phyloP scores from a whole-genome alignment of 2,888 invertebrate genomes.

The Lampropteryx suffumata region DNA sequence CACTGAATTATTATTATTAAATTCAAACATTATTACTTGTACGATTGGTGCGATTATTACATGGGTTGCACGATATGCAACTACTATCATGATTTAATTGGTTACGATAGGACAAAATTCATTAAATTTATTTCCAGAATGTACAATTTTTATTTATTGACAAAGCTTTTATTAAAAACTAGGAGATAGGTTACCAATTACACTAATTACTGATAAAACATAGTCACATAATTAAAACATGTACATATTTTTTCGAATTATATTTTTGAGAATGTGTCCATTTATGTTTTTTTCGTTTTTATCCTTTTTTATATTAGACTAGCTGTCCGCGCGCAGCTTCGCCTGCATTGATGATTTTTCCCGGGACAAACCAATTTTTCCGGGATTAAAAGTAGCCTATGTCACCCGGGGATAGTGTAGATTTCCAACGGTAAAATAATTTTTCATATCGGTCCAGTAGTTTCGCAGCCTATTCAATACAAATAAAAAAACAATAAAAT shows the following conservation, averaged over 20 bases:
- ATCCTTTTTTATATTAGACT: constrained; percentile 16
- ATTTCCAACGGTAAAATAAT: too few relatives aligned
- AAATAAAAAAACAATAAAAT: too few relatives aligned
- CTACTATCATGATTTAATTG: too few relatives aligned
- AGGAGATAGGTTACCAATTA: constrained; percentile 41
- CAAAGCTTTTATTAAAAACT: constrained; percentile 25
- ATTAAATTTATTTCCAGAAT: constrained; percentile 21
- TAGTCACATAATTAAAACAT: constrained; percentile 40
- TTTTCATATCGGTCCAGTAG: too few relatives aligned
- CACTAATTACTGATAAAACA: constrained; percentile 14
- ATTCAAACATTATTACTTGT: constrained; percentile 13
- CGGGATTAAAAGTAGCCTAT: too few relatives aligned
- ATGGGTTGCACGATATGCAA: constrained; percentile 15
- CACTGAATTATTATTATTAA: constrained; percentile 20
- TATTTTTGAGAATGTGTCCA: constrained; percentile 72
- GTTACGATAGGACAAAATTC: too few relatives aligned
- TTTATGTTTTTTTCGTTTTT: constrained; percentile 44
- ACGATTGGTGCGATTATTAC: constrained; percentile 17
- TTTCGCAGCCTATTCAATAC: too few relatives aligned
- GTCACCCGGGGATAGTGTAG: too few relatives aligned
- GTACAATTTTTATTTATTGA: constrained; percentile 37
- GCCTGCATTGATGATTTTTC: too few relatives aligned
- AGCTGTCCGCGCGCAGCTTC: too few relatives aligned
- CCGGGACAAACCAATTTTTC: too few relatives aligned
- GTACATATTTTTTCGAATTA: constrained; percentile 76